Base-by-base conservation (phyloP, 2,113 vertebrate genomes). In the Motacilla tschutschensis region DNA sequence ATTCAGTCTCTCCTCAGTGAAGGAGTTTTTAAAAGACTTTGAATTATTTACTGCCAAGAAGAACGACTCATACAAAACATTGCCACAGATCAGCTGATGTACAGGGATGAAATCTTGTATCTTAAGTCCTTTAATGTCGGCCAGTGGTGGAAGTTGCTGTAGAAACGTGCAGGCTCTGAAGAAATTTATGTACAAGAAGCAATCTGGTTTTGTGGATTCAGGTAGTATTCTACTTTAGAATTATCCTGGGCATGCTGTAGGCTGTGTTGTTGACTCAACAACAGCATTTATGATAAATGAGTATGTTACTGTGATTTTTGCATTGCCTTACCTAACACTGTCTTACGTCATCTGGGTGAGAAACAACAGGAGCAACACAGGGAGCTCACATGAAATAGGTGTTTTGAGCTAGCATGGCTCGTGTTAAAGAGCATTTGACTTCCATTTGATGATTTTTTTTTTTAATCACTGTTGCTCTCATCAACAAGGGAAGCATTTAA, bases 301-400 rank as follows among this genome's bases (percentile, higher is more conserved):
- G 15, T 71, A 29, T 29, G 50, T 70, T 73, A 47, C 51, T 66
- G 33, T 79, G 75, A 89, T 88, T 90, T 92, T 90, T 90, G 71
- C 5, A 2, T 47, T 76, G 26, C 63, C 66, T 88, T 80, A 35
- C 44, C 54, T 90, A 70, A 89, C 47, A 5, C 2, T 38, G 28
- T 40, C 70, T 89, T 83, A 76, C 58, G 19, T 88, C 46, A 82
- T 46, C 63, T 54, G 62, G 28, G 33, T 76, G 75, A 82, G 55
- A 51, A 88, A 26, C 28, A 62, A 3, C 8, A 58, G 14, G 22
- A 64, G 75, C 38, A 57, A 14, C 29, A 29, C 46, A 35, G 38
- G 43, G 29, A 81, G 17, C n/a, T 81, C 28, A 28, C 9, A 5
- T 21, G 41, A 85, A 85, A 55, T 15, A 38, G 21, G n/a, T 54